Evolutionary conservation across 2,797 vertebrate genomes (phyloP).

Genomic region (Discoglossus pictus): DNA sequence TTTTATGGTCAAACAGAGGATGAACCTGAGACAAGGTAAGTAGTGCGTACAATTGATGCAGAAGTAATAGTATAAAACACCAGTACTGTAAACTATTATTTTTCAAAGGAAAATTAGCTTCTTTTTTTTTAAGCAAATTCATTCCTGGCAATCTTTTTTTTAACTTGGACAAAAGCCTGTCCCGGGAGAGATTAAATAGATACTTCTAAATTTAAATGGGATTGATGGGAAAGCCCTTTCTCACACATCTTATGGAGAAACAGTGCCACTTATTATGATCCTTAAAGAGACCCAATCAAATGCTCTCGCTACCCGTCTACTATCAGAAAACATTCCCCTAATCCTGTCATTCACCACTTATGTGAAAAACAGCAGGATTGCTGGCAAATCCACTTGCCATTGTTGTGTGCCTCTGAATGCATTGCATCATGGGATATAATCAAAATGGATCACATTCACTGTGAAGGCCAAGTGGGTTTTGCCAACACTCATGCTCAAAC

Average conservation of each 20-base stretch:
- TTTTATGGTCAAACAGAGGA: too few species aligned
- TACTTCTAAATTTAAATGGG: constrained; percentile 3
- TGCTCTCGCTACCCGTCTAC: neutral
- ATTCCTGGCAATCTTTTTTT: too few species aligned
- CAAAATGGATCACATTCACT: constrained; percentile 38
- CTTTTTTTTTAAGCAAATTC: too few species aligned
- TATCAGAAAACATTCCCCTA: constrained; percentile 53
- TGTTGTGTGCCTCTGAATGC: constrained; percentile 29
- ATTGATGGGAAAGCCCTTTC: neutral
- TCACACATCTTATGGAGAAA: neutral
- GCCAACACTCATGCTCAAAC: constrained; percentile 43
- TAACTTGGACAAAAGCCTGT: neutral
- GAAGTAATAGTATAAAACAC: too few species aligned
- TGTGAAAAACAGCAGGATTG: constrained; percentile 55
- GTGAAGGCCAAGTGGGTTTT: constrained; percentile 53
- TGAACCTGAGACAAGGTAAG: too few species aligned
- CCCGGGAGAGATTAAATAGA: neutral
- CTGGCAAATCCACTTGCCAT: constrained; percentile 49
- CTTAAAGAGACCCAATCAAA: neutral
- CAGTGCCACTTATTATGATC: constrained; percentile 14
- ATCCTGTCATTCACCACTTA: constrained; percentile 49
- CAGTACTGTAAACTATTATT: too few species aligned
- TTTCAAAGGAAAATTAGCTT: too few species aligned
- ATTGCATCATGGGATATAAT: neutral
- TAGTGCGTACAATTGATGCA: too few species aligned